These are phyloP conservation scores for Palythoa grandiflora DNA, from an alignment of 92 coral and sea anemone species.

Conservation along the genomic window DNA sequence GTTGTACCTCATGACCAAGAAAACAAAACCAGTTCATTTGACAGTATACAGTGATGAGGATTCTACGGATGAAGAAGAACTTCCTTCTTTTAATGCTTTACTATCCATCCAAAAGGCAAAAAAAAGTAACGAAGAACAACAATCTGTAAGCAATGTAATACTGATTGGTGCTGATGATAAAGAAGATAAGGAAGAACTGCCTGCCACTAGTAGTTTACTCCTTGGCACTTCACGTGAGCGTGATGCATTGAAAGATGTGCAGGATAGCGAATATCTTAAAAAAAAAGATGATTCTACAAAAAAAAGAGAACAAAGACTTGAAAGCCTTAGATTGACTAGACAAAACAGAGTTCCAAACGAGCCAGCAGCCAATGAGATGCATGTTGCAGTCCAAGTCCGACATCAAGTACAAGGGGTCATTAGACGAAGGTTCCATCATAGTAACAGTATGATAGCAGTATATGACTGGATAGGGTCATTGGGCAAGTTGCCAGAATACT, in stretches of 20 bases:
- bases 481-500: conserved; percentile 50
- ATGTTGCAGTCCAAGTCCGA: conserved; percentile 49
- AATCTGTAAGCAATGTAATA: background rate
- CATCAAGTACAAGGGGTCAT: conserved; percentile 49
- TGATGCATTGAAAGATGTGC: conserved; percentile 23
- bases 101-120: background rate
- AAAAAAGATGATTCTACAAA: conserved; percentile 2
- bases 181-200: background rate
- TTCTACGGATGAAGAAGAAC: conserved; percentile 1
- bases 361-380: conserved; percentile 30
- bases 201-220: conserved; percentile 14
- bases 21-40: background rate
- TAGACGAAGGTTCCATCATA: conserved; percentile 39
- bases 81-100: background rate
- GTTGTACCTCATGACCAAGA: conserved; percentile 60
- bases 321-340: conserved; percentile 28
- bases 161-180: background rate
- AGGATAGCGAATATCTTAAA: conserved; percentile 44
- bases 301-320: conserved; percentile 36
- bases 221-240: conserved; percentile 57
- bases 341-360: conserved; percentile 42
- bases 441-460: conserved; percentile 42
- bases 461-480: conserved; percentile 67
- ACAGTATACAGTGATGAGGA: conserved; percentile 10
- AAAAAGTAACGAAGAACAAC: background rate